phyloP scores from a whole-genome alignment of 1,140 invertebrate species.

The Leptinotarsa lineolata region DNA sequence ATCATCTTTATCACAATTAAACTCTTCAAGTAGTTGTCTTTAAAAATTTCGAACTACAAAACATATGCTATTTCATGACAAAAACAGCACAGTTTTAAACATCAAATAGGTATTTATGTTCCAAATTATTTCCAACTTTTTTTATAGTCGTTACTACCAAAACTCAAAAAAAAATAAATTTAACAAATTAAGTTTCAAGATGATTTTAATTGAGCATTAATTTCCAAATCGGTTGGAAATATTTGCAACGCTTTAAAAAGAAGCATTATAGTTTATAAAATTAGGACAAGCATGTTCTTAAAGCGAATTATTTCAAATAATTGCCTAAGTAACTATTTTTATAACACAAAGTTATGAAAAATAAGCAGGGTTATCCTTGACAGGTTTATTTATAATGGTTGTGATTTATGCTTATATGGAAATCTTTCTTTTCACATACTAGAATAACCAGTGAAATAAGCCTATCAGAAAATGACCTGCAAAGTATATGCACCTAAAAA shows the following conservation, averaged over 20 bases:
- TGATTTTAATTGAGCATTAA: not conserved
- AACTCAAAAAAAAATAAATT: not conserved
- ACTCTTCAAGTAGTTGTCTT: slow-evolving; percentile 39
- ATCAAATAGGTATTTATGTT: slow-evolving; percentile 25
- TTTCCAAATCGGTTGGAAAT: not conserved
- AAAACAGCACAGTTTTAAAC: slow-evolving; percentile 49
- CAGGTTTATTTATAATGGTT: no score
- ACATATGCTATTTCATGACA: slow-evolving; percentile 47
- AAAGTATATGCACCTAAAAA: no score
- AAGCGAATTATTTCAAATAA: slow-evolving; percentile 51
- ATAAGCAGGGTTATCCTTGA: not conserved
- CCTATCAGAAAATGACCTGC: no score
- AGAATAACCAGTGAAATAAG: no score
- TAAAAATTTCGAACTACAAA: slow-evolving; percentile 37
- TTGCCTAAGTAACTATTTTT: slow-evolving; percentile 52
- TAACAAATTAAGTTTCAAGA: not conserved
- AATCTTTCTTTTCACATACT: no score
- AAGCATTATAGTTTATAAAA: slow-evolving; percentile 1
- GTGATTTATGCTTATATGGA: no score
- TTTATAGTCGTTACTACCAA: not conserved
- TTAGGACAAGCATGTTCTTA: slow-evolving; percentile 37
- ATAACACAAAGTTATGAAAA: slow-evolving; percentile 30
- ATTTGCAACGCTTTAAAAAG: not conserved
- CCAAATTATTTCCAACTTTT: slow-evolving; percentile 8
- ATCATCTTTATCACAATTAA: slow-evolving; percentile 43